Evolutionary conservation across 2,113 vertebrate genomes (phyloP).

Genomic region (Thermophis baileyi): DNA sequence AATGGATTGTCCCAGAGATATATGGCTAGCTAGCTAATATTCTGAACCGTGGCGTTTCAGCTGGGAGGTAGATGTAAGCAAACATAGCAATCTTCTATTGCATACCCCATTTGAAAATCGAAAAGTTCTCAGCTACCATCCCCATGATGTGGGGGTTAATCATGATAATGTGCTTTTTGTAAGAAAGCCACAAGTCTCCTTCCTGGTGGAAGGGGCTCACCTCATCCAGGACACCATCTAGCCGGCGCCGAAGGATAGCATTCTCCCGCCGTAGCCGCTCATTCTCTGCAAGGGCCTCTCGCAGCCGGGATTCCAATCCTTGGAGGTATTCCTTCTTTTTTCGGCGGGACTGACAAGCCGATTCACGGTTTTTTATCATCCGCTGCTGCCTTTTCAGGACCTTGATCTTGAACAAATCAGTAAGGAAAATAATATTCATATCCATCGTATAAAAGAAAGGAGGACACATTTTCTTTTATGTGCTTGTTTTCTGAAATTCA

Average conservation of each 20-base stretch:
- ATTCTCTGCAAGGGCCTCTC: constrained; percentile 82
- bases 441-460: not conserved
- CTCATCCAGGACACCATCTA: constrained; percentile 69
- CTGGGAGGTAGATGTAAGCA: not conserved
- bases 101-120: not conserved
- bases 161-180: not conserved
- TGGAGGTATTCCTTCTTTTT: constrained; percentile 95
- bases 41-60: not conserved
- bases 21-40: not conserved
- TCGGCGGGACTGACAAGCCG: constrained; percentile 85
- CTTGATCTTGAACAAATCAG: constrained; percentile 73
- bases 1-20: not conserved
- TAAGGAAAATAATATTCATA: not conserved
- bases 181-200: not conserved
- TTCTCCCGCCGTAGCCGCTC: constrained; percentile 83
- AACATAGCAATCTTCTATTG: not conserved
- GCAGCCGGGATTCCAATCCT: constrained; percentile 80
- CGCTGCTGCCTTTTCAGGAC: constrained; percentile 89
- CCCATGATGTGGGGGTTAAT: not conserved
- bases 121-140: not conserved
- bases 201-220: not conserved
- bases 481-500: not conserved
- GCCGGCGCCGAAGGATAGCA: constrained; percentile 76
- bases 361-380: constrained; percentile 93
- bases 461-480: not conserved